Conservation (phyloP, 2,113 vertebrate genomes). For the Tragelaphus imberbis region DNA sequence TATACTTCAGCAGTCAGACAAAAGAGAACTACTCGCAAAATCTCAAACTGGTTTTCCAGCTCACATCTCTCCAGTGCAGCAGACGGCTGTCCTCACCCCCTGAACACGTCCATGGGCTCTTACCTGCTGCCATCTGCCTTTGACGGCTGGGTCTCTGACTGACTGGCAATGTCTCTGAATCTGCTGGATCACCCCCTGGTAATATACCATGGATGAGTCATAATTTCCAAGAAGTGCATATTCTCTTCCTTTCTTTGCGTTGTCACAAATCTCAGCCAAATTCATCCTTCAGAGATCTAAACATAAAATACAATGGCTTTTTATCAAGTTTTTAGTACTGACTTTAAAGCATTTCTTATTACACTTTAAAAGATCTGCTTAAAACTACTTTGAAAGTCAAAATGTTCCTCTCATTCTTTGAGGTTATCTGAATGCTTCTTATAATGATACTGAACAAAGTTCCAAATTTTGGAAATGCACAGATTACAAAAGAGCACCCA, state of each 20-base stretch:
- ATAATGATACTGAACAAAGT: not conserved
- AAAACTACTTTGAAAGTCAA: constrained; percentile 16
- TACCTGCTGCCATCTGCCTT: constrained; percentile 95
- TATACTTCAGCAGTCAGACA: not conserved
- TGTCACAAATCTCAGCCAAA: constrained; percentile 95
- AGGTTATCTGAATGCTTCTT: constrained; percentile 21
- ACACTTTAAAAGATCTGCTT: constrained; percentile 12
- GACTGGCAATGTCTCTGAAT: constrained; percentile 93
- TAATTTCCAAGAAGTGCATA: constrained; percentile 98
- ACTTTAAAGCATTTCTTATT: not conserved
- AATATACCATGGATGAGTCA: constrained; percentile 96
- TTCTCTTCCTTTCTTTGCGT: constrained; percentile 96
- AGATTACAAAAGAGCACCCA: not conserved
- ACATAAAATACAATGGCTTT: constrained; percentile 61
- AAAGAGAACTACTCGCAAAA: not conserved
- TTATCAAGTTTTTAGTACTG: not conserved
- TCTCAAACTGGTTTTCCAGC: not conserved
- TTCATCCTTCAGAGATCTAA: constrained; percentile 86
- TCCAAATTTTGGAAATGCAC: not conserved
- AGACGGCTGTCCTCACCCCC: not conserved
- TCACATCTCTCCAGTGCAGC: not conserved
- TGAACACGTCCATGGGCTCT: not conserved
- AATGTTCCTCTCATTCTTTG: not conserved
- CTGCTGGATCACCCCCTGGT: constrained; percentile 97
- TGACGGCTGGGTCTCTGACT: constrained; percentile 91